These are phyloP conservation scores for Heliconius aoede DNA, from an alignment of 2,888 invertebrate genomes.

Conservation along the genomic window DNA sequence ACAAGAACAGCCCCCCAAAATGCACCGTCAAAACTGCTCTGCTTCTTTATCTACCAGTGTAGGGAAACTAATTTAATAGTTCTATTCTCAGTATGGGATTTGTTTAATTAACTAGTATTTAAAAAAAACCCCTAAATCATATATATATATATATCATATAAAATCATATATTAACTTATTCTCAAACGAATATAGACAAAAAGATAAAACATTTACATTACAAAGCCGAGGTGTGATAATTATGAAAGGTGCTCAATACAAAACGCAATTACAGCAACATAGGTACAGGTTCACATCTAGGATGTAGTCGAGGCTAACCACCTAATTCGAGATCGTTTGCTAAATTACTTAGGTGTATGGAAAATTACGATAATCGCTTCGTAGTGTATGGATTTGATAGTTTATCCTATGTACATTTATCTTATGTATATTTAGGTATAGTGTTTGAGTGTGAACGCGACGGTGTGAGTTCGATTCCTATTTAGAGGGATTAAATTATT, in stretches of 20 bases:
- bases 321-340: conserved; percentile 45
- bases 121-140: too few relatives aligned
- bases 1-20: too few relatives aligned
- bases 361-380: conserved; percentile 41
- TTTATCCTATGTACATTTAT: background rate
- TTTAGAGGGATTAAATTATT: too few relatives aligned
- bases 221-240: conserved; percentile 42
- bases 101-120: too few relatives aligned
- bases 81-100: too few relatives aligned
- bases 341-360: conserved; percentile 35
- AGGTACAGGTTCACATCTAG: conserved; percentile 17
- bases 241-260: conserved; percentile 51
- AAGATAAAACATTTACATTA: background rate
- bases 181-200: background rate
- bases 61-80: too few relatives aligned
- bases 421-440: too few relatives aligned
- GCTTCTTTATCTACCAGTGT: background rate
- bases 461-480: background rate
- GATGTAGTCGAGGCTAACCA: conserved; percentile 44
- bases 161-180: background rate
- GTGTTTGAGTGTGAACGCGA: too few relatives aligned
- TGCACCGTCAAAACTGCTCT: too few relatives aligned
- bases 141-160: too few relatives aligned
- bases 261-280: conserved; percentile 57
- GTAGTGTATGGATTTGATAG: conserved; percentile 43